Conservation (phyloP, 2,888 invertebrate genomes). For the Biston stratarius region DNA sequence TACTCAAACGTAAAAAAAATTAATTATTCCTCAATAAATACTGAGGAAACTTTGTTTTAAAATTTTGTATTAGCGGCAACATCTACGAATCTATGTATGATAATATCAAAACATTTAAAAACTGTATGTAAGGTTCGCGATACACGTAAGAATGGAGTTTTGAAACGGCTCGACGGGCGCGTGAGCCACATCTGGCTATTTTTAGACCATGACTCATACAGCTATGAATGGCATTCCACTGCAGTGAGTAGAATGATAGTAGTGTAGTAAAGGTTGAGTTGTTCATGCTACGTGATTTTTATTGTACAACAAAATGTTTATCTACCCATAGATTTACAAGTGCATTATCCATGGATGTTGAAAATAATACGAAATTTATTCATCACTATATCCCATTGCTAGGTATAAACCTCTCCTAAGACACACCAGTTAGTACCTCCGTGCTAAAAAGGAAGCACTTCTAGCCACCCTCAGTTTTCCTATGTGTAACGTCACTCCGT, state of each 20-base stretch:
- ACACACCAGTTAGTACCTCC: no score
- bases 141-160: background rate
- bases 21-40: no score
- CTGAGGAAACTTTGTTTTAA: background rate
- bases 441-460: no score
- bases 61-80: background rate
- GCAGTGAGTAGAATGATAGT: slow-evolving; percentile 27
- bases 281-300: slow-evolving; percentile 5
- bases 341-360: no score
- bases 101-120: background rate
- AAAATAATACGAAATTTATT: no score
- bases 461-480: no score
- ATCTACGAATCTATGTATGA: background rate
- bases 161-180: slow-evolving; percentile 5
- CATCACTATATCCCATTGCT: no score
- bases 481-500: no score
- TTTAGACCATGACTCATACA: slow-evolving; percentile 32
- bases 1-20: no score
- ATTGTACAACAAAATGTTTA: slow-evolving; percentile 8
- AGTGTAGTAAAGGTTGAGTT: slow-evolving; percentile 13
- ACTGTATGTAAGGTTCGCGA: background rate
- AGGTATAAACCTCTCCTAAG: no score
- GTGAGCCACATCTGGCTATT: slow-evolving; percentile 22
- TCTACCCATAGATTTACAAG: background rate
- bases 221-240: slow-evolving; percentile 39